Base-by-base conservation (phyloP, 2,888 invertebrate species). In the Orthosia cruda region DNA sequence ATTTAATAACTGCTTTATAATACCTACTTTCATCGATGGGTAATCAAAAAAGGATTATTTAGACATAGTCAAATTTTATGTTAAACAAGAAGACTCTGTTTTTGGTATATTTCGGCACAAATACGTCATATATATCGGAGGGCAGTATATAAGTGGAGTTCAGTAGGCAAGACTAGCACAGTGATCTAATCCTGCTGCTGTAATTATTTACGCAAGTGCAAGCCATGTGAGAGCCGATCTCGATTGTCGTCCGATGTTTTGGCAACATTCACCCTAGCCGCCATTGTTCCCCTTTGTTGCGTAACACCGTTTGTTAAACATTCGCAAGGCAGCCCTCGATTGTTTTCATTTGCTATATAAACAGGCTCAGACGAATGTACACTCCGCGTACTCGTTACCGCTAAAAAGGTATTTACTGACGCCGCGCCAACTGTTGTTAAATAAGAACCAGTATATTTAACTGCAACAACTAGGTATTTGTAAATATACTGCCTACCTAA, bases 281-380 rank as follows among this genome's bases (percentile, higher is more conserved):
- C 93, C 92, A 95, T 96, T 96, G 96, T 96, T 95, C 95, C 88
- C 88, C 84, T 88, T 88, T 90, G 92, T 95, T 95, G 93, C 94
- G 93, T 94, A 95, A 95, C 91, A 83, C 77, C 94, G 93, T 96
- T 96, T 96, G 90, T 90, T 92, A 96, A 96, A 96, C 94, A 96
- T 92, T 91, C 82, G 88, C 91, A 88, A 91, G 90, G 89, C 87
- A 90, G 87, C 89, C 88, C 89, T 89, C 90, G 87, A 92, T 93
- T 95, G 95, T 95, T 94, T 92, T 92, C 92, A 87, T 92, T 93
- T 82, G 84, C 88, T 90, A 86, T 92, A 92, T 93, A 94, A 95
- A 95, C 95, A 93, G 86, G 73, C 83, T 88, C 69, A 67, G 77
- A 74, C 75, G 75, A 79, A 75, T 69, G 74, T 79, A 80, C 65